Evolutionary conservation across 2,797 vertebrate species (phyloP).

Genomic region (Cirrhinus molitorella): DNA sequence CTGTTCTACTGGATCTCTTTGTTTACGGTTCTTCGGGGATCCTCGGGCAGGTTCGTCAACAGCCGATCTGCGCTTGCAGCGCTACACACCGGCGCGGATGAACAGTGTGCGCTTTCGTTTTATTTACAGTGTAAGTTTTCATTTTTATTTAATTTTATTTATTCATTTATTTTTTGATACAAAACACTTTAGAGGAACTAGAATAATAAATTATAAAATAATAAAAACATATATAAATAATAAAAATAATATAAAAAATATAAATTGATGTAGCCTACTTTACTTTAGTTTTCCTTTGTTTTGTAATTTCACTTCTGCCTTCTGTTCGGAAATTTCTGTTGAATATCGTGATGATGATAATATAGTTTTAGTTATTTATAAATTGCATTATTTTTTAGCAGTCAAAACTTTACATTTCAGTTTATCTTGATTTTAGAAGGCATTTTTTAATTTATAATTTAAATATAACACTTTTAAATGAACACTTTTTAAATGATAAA

Average conservation of each 20-base stretch:
- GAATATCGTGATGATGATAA: neutral
- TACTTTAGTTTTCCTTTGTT: neutral
- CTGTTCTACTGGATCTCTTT: constrained; percentile 40
- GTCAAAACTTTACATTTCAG: neutral
- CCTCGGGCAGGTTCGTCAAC: neutral
- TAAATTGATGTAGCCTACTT: neutral
- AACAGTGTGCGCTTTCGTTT: neutral
- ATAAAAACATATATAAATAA: neutral
- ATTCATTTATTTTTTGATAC: too few species aligned
- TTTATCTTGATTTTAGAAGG: neutral
- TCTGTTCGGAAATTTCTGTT: neutral
- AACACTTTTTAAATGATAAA: neutral
- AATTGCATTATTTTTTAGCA: neutral
- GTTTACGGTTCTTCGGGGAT: constrained; percentile 39
- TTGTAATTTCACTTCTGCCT: neutral
- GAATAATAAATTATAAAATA: neutral
- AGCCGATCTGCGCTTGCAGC: neutral
- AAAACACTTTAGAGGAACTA: neutral
- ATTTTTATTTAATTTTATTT: too few species aligned
- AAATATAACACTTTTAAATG: neutral
- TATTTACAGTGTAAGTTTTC: too few species aligned
- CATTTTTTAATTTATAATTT: neutral
- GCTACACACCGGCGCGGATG: constrained; percentile 3
- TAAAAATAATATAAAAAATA: neutral
- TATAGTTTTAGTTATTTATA: neutral